Evolutionary conservation across 1,140 invertebrate genomes (phyloP).

Genomic region (Bombus waltoni): DNA sequence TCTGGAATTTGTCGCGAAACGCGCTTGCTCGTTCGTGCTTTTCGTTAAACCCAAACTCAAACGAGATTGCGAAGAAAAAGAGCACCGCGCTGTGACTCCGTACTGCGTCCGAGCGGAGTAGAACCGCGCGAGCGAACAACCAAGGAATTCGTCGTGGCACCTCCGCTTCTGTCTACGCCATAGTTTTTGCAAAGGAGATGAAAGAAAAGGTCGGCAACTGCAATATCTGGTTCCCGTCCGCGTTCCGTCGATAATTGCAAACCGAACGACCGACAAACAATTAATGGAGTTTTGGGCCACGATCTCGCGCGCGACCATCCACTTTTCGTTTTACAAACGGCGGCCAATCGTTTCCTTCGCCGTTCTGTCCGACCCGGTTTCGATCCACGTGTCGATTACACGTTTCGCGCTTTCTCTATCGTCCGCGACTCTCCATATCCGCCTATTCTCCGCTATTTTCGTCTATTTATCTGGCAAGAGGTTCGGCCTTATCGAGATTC

Average conservation of each 20-base stretch:
- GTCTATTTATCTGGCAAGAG: background rate
- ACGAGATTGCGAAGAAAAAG: background rate
- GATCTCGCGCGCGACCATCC: conserved; percentile 1
- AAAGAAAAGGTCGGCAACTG: background rate
- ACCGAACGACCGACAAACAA: background rate
- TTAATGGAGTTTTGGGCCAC: conserved; percentile 14
- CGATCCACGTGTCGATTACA: conserved; percentile 24
- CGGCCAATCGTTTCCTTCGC: background rate
- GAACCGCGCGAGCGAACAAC: conserved; percentile 3
- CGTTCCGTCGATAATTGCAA: conserved; percentile 14
- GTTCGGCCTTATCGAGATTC: background rate
- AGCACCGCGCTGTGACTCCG: background rate
- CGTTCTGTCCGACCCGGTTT: background rate
- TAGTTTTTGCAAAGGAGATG: background rate
- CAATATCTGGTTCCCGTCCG: background rate
- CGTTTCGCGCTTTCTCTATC: conserved; percentile 22
- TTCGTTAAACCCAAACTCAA: conserved; percentile 30
- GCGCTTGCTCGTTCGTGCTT: background rate
- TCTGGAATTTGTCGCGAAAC: too few species aligned
- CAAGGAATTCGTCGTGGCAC: background rate
- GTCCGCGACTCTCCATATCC: background rate
- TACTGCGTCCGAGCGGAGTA: background rate
- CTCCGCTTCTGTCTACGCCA: background rate
- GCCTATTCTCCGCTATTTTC: background rate
- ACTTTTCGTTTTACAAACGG: background rate